These are phyloP conservation scores for Cherax quadricarinatus DNA, from an alignment of 1,140 invertebrate species.

Conservation along the genomic window DNA sequence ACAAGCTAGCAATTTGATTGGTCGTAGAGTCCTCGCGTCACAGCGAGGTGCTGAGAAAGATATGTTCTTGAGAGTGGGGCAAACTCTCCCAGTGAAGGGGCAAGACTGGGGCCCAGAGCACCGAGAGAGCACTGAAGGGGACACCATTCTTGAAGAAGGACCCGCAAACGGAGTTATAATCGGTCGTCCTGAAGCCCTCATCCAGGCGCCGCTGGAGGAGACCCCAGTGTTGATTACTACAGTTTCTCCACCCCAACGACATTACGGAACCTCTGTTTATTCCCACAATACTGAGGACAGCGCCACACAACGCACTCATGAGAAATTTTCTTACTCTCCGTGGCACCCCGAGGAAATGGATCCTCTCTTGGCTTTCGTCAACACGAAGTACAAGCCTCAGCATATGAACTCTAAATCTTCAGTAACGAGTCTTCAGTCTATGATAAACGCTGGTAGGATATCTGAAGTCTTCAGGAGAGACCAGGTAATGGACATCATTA, in stretches of 20 bases:
- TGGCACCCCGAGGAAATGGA: not conserved
- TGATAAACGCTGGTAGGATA: conserved; percentile 21
- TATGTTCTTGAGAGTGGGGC: not conserved
- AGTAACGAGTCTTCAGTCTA: conserved; percentile 12
- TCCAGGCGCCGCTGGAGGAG: not conserved
- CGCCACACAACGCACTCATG: not conserved
- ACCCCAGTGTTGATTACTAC: not conserved
- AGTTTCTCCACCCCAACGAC: not conserved
- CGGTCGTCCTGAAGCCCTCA: conserved; percentile 12
- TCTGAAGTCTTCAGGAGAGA: conserved; percentile 29
- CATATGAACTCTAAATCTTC: not conserved
- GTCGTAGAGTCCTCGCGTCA: not conserved
- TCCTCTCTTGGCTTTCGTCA: conserved; percentile 10
- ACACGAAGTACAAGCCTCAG: conserved; percentile 18
- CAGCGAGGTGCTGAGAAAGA: not conserved
- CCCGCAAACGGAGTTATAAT: not conserved
- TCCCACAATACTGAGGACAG: not conserved
- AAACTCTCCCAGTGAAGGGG: not conserved
- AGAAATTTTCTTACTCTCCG: not conserved
- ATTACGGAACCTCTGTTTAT: not conserved
- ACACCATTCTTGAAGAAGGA: not conserved
- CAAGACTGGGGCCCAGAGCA: not conserved
- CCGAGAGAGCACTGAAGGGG: not conserved
- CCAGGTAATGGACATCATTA: conserved; percentile 18
- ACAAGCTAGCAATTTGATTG: not conserved